phyloP scores from a whole-genome alignment of 2,888 invertebrate species.

The Incurvaria masculella region DNA sequence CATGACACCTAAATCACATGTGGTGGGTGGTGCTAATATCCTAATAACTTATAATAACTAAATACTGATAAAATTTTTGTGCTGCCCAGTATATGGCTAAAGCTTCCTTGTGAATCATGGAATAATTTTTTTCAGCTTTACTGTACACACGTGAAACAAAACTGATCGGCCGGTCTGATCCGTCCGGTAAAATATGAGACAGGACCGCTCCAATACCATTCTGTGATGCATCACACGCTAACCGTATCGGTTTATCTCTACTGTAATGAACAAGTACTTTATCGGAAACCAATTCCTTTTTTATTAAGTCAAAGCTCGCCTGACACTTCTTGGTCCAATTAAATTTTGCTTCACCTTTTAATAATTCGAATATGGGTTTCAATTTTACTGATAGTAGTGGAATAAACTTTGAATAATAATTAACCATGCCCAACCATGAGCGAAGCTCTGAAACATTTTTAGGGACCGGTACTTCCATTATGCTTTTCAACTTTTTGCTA shows the following conservation, averaged over 20 bases:
- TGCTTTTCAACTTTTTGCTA: constrained; percentile 7
- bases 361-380: constrained; percentile 7
- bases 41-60: too few relatives aligned
- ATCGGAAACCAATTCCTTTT: constrained; percentile 3
- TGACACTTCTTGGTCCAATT: constrained; percentile 3
- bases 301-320: background rate
- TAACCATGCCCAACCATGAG: constrained; percentile 9
- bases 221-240: constrained; percentile 20
- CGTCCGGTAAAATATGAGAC: constrained; percentile 17
- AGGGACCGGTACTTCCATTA: constrained; percentile 5
- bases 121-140: too few relatives aligned
- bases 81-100: too few relatives aligned
- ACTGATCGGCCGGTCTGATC: constrained; percentile 19
- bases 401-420: constrained; percentile 12
- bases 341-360: background rate
- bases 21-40: too few relatives aligned
- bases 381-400: constrained; percentile 4
- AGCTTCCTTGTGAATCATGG: too few relatives aligned
- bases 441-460: background rate
- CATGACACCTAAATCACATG: too few relatives aligned
- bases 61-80: too few relatives aligned
- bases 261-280: constrained; percentile 16
- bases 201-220: constrained; percentile 21
- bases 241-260: constrained; percentile 15
- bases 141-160: constrained; percentile 22